Base-by-base conservation (phyloP, 2,888 invertebrate species). In the Catocala sponsa region DNA sequence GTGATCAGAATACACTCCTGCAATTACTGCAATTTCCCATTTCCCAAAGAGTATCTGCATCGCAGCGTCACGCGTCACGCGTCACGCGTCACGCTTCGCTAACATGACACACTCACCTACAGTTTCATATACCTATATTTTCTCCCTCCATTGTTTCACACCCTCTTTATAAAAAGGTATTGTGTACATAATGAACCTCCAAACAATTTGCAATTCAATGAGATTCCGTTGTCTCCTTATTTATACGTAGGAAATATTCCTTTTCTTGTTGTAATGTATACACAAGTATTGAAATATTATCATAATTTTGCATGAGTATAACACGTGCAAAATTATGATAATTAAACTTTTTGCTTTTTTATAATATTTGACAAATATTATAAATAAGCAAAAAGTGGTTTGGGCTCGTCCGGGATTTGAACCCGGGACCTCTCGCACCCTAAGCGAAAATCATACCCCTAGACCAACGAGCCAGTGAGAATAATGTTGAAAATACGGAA, bases 341-440 rank as follows among this genome's bases (percentile, higher is more conserved):
- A n/a, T n/a, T n/a, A n/a, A n/a, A n/a, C n/a, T n/a, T n/a, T n/a
- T n/a, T 7, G 9, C 11, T 9, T 48, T 2, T 32, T n/a, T n/a
- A n/a, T n/a, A n/a, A n/a, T n/a, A n/a, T n/a, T n/a, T n/a, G n/a
- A 4, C 25, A 7, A 15, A 15, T 15, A 46, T 15, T 46, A 46
- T 15, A 15, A 15, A 46, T 25, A 7, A 7, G 15, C 46, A 46
- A 48, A 48, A 48, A 48, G n/a, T 47, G 48, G 56, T 46, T 80
- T 81, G 94, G 94, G 94, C 94, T 94, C 94, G 94, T 94, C 94
- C 94, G 94, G 94, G 94, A 95, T 94, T 95, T 94, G 94, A 95
- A 94, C 95, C 94, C 94, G 93, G 93, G 94, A 94, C 94, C 94
- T 94, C 93, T 94, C 94, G 94, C 94, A 94, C 94, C 94, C 92